phyloP scores from a whole-genome alignment of 2,113 vertebrate genomes.

The Daubentonia madagascariensis region DNA sequence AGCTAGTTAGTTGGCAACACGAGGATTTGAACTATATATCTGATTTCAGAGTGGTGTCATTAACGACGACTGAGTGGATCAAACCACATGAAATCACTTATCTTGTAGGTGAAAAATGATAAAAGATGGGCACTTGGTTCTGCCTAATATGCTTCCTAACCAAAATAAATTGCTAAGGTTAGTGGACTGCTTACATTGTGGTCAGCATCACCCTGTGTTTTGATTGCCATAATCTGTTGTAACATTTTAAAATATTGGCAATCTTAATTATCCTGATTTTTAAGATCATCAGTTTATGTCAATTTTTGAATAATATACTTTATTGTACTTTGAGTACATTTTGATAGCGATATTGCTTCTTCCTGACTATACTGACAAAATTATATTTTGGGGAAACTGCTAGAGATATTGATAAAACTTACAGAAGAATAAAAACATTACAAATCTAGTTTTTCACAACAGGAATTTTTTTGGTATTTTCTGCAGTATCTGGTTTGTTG shows the following conservation, averaged over 20 bases:
- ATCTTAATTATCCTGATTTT: not conserved
- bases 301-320: not conserved
- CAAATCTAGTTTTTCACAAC: not conserved
- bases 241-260: not conserved
- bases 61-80: not conserved
- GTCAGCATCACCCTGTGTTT: not conserved
- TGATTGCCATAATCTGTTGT: not conserved
- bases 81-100: not conserved
- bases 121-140: not conserved
- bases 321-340: not conserved
- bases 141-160: not conserved
- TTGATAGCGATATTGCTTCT: constrained; percentile 23
- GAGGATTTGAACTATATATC: not conserved
- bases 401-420: not conserved
- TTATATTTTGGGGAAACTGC: not conserved
- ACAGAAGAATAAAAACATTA: not conserved
- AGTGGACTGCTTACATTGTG: not conserved
- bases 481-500: not conserved
- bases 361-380: not conserved
- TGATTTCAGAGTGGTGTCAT: not conserved
- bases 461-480: not conserved
- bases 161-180: not conserved
- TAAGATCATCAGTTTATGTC: not conserved
- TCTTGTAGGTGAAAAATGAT: not conserved
- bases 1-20: not conserved